Percentiles rank a stretch among this genome's conserved stretches.
phyloP scores from a whole-genome alignment of 2,797 vertebrate genomes.

The Syndactyla subalaris region DNA sequence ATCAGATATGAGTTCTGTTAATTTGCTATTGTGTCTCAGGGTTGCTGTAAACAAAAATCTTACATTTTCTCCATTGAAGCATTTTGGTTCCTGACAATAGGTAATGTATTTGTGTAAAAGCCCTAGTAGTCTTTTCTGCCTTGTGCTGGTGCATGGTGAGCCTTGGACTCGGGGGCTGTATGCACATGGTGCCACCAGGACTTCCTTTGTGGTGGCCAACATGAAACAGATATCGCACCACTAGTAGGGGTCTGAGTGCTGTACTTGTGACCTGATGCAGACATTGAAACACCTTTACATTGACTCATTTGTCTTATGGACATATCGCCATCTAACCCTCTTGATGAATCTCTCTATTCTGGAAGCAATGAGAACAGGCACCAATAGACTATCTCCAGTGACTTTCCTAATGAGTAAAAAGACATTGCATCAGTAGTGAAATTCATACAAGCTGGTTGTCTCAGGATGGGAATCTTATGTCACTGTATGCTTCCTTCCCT shows the following conservation, averaged over 20 bases:
- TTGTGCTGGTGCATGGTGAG: not conserved
- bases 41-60: not conserved
- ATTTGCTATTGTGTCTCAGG: not conserved
- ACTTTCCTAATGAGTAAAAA: not conserved
- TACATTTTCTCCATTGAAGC: not conserved
- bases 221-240: not conserved
- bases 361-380: not conserved
- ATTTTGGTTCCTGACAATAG: not conserved
- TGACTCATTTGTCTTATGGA: not conserved
- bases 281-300: not conserved
- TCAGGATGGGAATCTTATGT: not conserved
- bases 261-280: not conserved
- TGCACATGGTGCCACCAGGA: not conserved
- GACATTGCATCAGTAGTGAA: not conserved
- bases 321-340: fast-evolving
- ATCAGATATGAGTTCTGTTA: not conserved
- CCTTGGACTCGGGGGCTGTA: not conserved
- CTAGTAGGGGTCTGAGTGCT: not conserved
- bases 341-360: not conserved
- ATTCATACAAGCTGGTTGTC: not conserved
- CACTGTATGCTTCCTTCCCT: not conserved
- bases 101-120: not conserved
- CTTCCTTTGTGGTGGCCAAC: not conserved
- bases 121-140: not conserved
- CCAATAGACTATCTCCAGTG: not conserved